Percentiles rank a stretch among this genome's conserved stretches.
Evolutionary conservation across 2,113 vertebrate species (phyloP).

Genomic region (Morone saxatilis): DNA sequence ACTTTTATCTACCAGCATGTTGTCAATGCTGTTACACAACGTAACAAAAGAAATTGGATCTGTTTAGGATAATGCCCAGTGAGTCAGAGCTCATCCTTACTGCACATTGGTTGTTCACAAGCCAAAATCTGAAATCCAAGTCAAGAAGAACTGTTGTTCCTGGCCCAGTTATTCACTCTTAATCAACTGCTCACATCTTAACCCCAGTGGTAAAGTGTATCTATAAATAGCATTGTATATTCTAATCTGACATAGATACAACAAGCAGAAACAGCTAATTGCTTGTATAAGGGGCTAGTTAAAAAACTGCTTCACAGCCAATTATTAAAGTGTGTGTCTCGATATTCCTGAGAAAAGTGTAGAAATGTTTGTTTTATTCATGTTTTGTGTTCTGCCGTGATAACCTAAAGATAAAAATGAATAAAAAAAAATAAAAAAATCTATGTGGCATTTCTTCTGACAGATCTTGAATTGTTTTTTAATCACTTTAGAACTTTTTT

Average conservation of each 20-base stretch:
- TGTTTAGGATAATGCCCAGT: not conserved
- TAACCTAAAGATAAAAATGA: not conserved
- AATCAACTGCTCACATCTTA: not conserved
- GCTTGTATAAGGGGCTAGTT: not conserved
- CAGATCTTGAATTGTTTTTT: not conserved
- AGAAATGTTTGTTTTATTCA: not conserved
- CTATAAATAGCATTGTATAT: constrained; percentile 29
- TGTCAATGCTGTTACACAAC: not conserved
- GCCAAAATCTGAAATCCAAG: constrained; percentile 14
- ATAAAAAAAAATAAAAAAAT: not conserved
- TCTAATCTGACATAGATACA: constrained; percentile 29
- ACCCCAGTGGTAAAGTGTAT: not conserved
- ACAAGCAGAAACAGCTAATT: constrained; percentile 1
- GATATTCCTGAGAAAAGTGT: not conserved
- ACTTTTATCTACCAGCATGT: not conserved
- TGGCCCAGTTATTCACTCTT: constrained; percentile 17
- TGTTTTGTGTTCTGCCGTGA: not conserved
- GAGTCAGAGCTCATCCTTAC: not conserved
- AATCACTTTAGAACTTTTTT: not conserved
- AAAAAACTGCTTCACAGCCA: not conserved
- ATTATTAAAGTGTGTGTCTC: constrained; percentile 6
- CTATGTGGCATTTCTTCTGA: not conserved
- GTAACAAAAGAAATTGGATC: not conserved
- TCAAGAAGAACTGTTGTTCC: not conserved
- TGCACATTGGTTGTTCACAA: constrained; percentile 2